Percentiles rank a stretch among this genome's conserved stretches.
These are phyloP conservation scores for Petrophora chlorosata DNA, from an alignment of 2,888 invertebrate species.

Conservation along the genomic window DNA sequence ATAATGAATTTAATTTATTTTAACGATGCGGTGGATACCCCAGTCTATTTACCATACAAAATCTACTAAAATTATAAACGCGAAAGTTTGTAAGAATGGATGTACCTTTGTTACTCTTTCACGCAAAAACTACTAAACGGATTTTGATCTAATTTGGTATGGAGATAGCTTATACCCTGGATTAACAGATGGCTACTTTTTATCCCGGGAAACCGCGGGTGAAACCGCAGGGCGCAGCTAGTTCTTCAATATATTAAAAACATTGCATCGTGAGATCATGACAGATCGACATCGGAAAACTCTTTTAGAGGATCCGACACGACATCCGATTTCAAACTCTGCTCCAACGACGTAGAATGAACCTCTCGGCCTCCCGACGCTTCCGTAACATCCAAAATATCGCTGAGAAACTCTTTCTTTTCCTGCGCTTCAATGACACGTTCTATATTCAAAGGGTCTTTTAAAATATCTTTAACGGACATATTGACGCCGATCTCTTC, in stretches of 20 bases:
- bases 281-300: constrained; percentile 65
- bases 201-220: too few species aligned
- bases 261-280: constrained; percentile 62
- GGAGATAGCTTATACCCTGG: too few species aligned
- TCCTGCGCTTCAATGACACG: constrained; percentile 1
- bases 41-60: constrained; percentile 25
- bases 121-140: too few species aligned
- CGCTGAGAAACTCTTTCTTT: constrained; percentile 33
- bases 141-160: too few species aligned
- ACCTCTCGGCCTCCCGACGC: constrained; percentile 5
- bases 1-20: too few species aligned
- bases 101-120: too few species aligned
- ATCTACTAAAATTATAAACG: too few species aligned
- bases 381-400: constrained; percentile 34
- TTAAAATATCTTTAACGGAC: background rate
- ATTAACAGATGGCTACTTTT: too few species aligned
- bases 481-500: background rate
- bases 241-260: constrained; percentile 51
- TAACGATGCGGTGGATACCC: too few species aligned
- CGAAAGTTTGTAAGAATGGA: too few species aligned
- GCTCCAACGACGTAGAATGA: constrained; percentile 17
- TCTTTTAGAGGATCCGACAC: constrained; percentile 58
- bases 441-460: background rate
- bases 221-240: too few species aligned
- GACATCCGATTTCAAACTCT: constrained; percentile 37